A percentile compares a stretch with the other conserved stretches of the same genome.
These are phyloP conservation scores for Oscheius sp. DNA, from an alignment of 2,888 invertebrate genomes.

Conservation along the genomic window DNA sequence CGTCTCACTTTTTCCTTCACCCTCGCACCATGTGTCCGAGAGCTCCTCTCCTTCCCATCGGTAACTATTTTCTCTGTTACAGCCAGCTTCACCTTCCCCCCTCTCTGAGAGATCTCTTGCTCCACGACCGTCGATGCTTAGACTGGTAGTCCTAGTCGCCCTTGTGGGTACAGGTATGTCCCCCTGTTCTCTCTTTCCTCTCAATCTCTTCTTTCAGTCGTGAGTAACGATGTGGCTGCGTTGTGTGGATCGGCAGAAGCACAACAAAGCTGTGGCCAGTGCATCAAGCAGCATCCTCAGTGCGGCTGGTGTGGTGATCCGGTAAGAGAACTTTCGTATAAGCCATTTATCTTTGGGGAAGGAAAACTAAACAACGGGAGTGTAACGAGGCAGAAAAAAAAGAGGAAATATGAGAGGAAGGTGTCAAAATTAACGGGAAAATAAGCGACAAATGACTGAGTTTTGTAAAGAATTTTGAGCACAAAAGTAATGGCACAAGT, in stretches of 20 bases:
- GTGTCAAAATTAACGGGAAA: too few relatives aligned
- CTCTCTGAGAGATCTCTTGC: neutral
- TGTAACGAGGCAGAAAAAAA: constrained; percentile 3
- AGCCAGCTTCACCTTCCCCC: neutral
- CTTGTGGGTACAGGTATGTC: constrained; percentile 16
- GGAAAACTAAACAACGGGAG: neutral
- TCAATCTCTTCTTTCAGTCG: constrained; percentile 5
- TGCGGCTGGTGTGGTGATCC: constrained; percentile 70
- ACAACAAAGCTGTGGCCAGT: constrained; percentile 62
- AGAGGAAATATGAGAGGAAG: too few relatives aligned
- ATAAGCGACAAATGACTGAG: neutral
- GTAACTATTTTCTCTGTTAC: constrained; percentile 11
- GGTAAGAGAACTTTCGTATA: constrained; percentile 43
- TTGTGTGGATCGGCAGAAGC: constrained; percentile 40
- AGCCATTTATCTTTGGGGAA: constrained; percentile 4
- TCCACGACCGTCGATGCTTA: constrained; percentile 3
- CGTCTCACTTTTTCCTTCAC: constrained; percentile 1
- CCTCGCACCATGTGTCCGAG: neutral
- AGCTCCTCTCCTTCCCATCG: neutral
- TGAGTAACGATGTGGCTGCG: constrained; percentile 1
- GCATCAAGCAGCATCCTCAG: constrained; percentile 63
- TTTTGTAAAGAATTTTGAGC: neutral
- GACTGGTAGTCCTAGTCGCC: constrained; percentile 21
- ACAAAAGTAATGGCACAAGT: neutral
- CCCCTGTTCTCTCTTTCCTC: too few relatives aligned